Percentiles rank a stretch among this genome's conserved stretches.
These are phyloP conservation scores for Drosophila incognita DNA, from an alignment of 2,888 invertebrate species.

Conservation along the genomic window DNA sequence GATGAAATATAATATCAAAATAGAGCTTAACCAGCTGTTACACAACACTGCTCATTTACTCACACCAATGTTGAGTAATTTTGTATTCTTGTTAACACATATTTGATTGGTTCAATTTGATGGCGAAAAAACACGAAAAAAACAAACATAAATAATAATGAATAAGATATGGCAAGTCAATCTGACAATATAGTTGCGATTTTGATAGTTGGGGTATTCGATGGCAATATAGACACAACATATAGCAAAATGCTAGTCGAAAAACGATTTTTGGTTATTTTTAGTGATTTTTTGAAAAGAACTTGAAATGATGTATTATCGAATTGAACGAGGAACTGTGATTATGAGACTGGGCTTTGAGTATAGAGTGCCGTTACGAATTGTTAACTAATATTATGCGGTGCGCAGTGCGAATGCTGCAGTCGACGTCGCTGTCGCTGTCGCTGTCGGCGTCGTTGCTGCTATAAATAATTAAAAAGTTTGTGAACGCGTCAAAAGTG, in stretches of 20 bases:
- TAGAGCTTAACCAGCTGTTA: conserved; percentile 3
- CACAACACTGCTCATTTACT: conserved; percentile 2
- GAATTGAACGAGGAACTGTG: neutral
- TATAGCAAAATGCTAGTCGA: too few relatives aligned
- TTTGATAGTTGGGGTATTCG: neutral
- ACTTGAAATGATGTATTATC: neutral
- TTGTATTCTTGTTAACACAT: neutral
- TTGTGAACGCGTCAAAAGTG: conserved; percentile 30
- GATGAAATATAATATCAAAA: neutral
- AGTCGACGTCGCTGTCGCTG: neutral
- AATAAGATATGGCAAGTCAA: neutral
- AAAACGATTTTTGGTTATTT: neutral
- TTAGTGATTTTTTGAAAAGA: neutral
- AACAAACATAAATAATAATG: neutral
- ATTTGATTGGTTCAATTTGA: neutral
- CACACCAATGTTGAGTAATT: neutral
- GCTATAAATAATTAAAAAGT: conserved; percentile 46
- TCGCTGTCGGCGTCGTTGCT: conserved; percentile 14
- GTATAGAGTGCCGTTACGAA: conserved; percentile 7
- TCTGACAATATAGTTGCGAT: neutral
- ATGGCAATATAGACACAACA: too few relatives aligned
- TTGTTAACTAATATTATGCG: conserved; percentile 27
- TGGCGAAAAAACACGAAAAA: too few relatives aligned
- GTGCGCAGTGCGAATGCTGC: conserved; percentile 18
- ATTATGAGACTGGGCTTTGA: conserved; percentile 11